Percentiles rank a stretch among this genome's conserved stretches.
These are phyloP conservation scores for Protodeltote pygarga DNA, from an alignment of 2,888 invertebrate genomes.

Conservation along the genomic window DNA sequence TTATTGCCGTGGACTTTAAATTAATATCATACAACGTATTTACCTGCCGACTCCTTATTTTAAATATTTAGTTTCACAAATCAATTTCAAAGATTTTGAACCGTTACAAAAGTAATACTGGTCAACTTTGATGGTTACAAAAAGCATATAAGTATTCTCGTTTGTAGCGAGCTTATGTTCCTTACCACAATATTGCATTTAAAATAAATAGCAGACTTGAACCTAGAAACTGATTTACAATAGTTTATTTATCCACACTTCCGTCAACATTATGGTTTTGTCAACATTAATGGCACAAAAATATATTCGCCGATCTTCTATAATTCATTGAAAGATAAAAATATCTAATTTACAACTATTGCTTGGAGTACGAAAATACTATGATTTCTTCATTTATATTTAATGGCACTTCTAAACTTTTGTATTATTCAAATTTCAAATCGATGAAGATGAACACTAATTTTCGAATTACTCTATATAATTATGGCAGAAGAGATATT, in stretches of 20 bases:
- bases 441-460: constrained; percentile 38
- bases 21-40: no score
- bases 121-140: constrained; percentile 22
- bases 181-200: constrained; percentile 5
- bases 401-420: constrained; percentile 81
- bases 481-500: constrained; percentile 37
- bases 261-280: constrained; percentile 6
- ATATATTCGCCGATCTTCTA: constrained; percentile 49
- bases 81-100: no score
- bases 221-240: constrained; percentile 8
- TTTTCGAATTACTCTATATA: constrained; percentile 37
- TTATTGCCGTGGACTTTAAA: no score
- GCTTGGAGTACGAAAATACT: constrained; percentile 80
- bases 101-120: constrained; percentile 26
- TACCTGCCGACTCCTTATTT: constrained; percentile 8
- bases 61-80: no score
- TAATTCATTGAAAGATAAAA: constrained; percentile 41
- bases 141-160: constrained; percentile 17
- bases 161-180: constrained; percentile 2
- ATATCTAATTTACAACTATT: constrained; percentile 60
- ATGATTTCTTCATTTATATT: constrained; percentile 59
- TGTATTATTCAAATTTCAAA: constrained; percentile 50
- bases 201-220: constrained; percentile 10
- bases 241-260: constrained; percentile 11
- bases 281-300: constrained; percentile 54